Percentiles rank a stretch among this genome's conserved stretches.
Conservation (phyloP, 2,888 invertebrate genomes). For the Meganola albula region DNA sequence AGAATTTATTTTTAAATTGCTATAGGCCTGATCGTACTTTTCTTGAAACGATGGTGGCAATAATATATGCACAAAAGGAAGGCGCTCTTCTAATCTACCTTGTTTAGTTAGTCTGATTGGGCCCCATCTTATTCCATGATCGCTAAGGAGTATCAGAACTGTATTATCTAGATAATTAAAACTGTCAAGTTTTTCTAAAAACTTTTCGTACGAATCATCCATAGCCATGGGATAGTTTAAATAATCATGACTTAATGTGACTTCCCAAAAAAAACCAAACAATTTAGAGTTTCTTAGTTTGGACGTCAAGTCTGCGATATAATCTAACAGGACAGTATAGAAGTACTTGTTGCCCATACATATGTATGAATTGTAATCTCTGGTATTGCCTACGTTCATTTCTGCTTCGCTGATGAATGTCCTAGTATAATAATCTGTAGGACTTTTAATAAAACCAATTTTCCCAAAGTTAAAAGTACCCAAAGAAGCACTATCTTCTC, state of each 20-base stretch:
- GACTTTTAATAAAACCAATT: constrained; percentile 85
- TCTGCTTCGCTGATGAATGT: constrained; percentile 85
- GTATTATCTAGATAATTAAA: constrained; percentile 81
- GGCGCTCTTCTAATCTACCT: constrained; percentile 90
- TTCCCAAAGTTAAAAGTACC: constrained; percentile 89
- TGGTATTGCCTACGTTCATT: constrained; percentile 80
- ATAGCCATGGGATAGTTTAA: constrained; percentile 87
- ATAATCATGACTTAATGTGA: constrained; percentile 89
- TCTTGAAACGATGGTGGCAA: constrained; percentile 84
- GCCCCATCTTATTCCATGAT: constrained; percentile 94
- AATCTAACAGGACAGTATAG: constrained; percentile 84
- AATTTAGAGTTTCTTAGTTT: constrained; percentile 78
- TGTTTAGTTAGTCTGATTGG: constrained; percentile 89
- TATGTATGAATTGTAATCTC: constrained; percentile 80
- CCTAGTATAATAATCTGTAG: constrained; percentile 91
- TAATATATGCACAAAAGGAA: constrained; percentile 86
- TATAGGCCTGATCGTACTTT: constrained; percentile 78
- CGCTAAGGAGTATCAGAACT: constrained; percentile 86
- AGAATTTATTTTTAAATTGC: constrained; percentile 81
- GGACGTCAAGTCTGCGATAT: constrained; percentile 80
- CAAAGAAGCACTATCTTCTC: constrained; percentile 88
- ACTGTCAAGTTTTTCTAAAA: constrained; percentile 75
- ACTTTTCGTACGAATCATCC: constrained; percentile 80
- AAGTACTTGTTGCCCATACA: constrained; percentile 85
- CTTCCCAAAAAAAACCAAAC: constrained; percentile 92